Base-by-base conservation (phyloP, 1,140 invertebrate species). In the Listronotus bonariensis region DNA sequence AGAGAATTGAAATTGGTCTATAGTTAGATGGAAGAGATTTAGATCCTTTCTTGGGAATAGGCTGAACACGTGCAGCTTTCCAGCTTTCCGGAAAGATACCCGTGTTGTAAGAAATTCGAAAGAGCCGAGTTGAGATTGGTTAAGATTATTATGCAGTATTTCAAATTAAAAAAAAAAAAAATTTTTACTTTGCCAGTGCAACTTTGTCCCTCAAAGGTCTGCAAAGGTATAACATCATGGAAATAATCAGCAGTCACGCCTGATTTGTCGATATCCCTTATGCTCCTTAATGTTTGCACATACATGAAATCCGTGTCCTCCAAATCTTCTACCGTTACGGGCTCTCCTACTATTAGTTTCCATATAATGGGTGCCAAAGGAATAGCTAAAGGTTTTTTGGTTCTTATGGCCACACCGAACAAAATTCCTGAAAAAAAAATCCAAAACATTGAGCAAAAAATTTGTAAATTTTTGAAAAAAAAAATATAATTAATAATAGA, bases 281-380 rank as follows among this genome's bases (percentile, higher is more conserved):
- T 86, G 54, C 83, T 83, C 51, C 80, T 74, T 60, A 88, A 74
- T 74, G 82, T 86, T 73, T 87, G 85, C 8, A 85, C 82, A 74
- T 87, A 88, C 59, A 87, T 78, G 42, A 80, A 79, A 72, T 89
- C 87, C 20, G 85, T 84, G 73, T 89, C 87, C 77, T 88, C 86
- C 36, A 89, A 74, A 72, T 89, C 87, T 54, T 86, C 82, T n/a
- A 83, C 79, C 20, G 79, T 80, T 0, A 86, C 80, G 0, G 82
- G 78, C 73, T 88, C 86, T 18, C 84, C 85, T 34, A 86, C 84
- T 11, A 89, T 72, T 18, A 87, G 76, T 74, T 88, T 88, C 87
- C 87, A 89, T 14, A 89, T 84, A 45, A 86, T 75, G 0, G 86
- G 84, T 5, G 87, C 87, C 20, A 89, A 74, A 26, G 86, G 85